A percentile compares a stretch with the other conserved stretches of the same genome.
Evolutionary conservation across 2,797 vertebrate species (phyloP).

Genomic region (Diplodus puntazzo): DNA sequence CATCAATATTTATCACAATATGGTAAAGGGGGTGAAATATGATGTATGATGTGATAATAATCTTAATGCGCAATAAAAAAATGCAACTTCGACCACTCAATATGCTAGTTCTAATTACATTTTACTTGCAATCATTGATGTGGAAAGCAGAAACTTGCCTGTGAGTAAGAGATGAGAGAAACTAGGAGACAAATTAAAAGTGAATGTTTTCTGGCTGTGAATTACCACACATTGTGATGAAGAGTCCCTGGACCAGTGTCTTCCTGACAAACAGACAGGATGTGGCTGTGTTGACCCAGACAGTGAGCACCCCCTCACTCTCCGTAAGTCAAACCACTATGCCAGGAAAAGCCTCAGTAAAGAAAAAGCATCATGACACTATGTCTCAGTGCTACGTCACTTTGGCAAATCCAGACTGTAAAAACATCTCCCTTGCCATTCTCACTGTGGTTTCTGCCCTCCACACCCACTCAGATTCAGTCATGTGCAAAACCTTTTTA

Average conservation of each 20-base stretch:
- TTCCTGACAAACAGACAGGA: constrained; percentile 56
- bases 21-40: neutral
- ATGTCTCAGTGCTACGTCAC: constrained; percentile 25
- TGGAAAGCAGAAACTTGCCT: neutral
- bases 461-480: constrained; percentile 26
- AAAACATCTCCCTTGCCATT: neutral
- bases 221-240: constrained; percentile 3
- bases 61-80: neutral
- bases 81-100: neutral
- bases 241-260: constrained; percentile 9
- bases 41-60: neutral
- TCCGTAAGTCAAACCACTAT: constrained; percentile 6
- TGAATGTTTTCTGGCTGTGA: neutral
- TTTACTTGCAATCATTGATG: neutral
- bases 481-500: neutral
- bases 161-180: neutral
- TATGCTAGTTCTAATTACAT: neutral
- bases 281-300: constrained; percentile 40
- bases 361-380: constrained; percentile 23
- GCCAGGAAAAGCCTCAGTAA: constrained; percentile 37
- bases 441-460: constrained; percentile 12
- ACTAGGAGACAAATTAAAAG: neutral
- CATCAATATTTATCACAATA: neutral
- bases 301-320: constrained; percentile 8
- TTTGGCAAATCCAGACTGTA: constrained; percentile 31